Evolutionary conservation across 2,888 invertebrate species (phyloP).

Genomic region (Drosophila rubida): DNA sequence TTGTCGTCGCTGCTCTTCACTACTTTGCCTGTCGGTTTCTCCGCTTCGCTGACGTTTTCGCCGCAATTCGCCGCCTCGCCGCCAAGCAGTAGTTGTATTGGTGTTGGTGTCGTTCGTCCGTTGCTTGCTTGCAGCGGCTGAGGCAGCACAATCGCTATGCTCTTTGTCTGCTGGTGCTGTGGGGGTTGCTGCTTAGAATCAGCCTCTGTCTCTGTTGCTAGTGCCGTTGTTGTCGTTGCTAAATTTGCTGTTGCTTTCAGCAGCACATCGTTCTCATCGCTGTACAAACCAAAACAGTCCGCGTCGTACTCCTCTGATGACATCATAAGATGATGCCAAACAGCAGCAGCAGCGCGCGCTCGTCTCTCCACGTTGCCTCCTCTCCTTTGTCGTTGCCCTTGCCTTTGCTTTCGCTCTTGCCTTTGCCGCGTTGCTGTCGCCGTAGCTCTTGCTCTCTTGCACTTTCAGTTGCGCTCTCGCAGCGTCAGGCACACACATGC

Average conservation of each 20-base stretch:
- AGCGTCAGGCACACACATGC: constrained; percentile 48
- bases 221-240: constrained; percentile 40
- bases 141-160: constrained; percentile 43
- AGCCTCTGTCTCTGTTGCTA: constrained; percentile 39
- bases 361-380: constrained; percentile 60
- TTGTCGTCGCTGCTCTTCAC: constrained; percentile 44
- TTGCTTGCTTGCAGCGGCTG: constrained; percentile 67
- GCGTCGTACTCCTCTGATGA: constrained; percentile 98
- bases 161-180: constrained; percentile 40
- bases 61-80: constrained; percentile 71
- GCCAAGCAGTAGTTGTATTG: constrained; percentile 30
- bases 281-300: constrained; percentile 96
- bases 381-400: constrained; percentile 12
- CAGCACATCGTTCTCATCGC: constrained; percentile 92
- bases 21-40: constrained; percentile 45
- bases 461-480: constrained; percentile 50
- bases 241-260: constrained; percentile 89
- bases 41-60: constrained; percentile 60
- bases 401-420: constrained; percentile 15
- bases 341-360: constrained; percentile 85
- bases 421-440: constrained; percentile 21
- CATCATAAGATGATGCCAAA: constrained; percentile 93
- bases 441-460: constrained; percentile 41
- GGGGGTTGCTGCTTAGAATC: constrained; percentile 86
- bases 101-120: constrained; percentile 55